Conservation (phyloP, 2,888 invertebrate species). For the Lycaena phlaeas region DNA sequence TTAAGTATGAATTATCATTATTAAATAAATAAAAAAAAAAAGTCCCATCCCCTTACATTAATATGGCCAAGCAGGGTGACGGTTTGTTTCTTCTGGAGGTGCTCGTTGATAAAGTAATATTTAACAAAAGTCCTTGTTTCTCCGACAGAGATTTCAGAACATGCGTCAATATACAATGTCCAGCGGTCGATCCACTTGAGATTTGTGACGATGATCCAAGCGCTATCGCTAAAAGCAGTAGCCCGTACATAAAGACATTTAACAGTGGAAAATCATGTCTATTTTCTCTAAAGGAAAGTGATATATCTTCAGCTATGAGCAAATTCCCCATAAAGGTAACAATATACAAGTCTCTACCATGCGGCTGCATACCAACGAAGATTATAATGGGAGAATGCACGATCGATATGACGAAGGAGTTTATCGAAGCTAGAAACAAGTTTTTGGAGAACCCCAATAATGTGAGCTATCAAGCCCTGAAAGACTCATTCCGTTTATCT, state of each 20-base stretch:
- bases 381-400: conserved; percentile 72
- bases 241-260: conserved; percentile 58
- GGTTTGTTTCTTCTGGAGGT: conserved; percentile 77
- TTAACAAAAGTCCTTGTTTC: conserved; percentile 53
- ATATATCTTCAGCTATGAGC: conserved; percentile 63
- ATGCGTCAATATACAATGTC: conserved; percentile 75
- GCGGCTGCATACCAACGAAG: conserved; percentile 76
- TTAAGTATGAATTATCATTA: conserved; percentile 19
- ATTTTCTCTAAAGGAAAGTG: conserved; percentile 73
- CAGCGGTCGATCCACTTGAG: conserved; percentile 71
- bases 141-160: conserved; percentile 66
- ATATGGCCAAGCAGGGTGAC: conserved; percentile 62
- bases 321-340: conserved; percentile 72
- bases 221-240: conserved; percentile 40
- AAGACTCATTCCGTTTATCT: conserved; percentile 72
- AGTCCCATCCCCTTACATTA: conserved; percentile 42
- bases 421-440: conserved; percentile 69
- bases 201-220: conserved; percentile 75
- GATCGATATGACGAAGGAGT: conserved; percentile 74
- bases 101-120: conserved; percentile 68
- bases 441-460: conserved; percentile 56
- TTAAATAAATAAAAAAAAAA: conserved; percentile 25
- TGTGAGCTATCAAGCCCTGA: conserved; percentile 71
- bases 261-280: conserved; percentile 79
- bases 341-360: conserved; percentile 74